Evolutionary conservation across 35 echinoderm and acorn worm species (phyloP).

Genomic region (Anneissia japonica): DNA sequence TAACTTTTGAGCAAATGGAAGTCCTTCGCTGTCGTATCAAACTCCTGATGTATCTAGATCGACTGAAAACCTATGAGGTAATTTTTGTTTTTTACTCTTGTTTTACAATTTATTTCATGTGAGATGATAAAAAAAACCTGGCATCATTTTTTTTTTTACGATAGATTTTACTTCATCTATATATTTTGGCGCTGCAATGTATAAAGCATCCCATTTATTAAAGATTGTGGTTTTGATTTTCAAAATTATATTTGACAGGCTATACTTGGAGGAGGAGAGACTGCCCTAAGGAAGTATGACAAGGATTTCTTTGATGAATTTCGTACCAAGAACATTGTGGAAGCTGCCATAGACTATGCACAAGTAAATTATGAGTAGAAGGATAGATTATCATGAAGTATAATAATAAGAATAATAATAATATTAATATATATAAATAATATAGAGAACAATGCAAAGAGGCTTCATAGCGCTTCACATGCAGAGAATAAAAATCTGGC

Average conservation of each 20-base stretch:
- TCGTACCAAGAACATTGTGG: slow-evolving; percentile 84
- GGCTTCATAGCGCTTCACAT: too few species aligned
- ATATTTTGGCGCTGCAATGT: too few species aligned
- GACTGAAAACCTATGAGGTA: slow-evolving; percentile 94
- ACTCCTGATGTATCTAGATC: slow-evolving; percentile 71
- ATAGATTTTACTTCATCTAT: not conserved
- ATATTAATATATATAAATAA: too few species aligned
- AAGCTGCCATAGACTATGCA: slow-evolving; percentile 78
- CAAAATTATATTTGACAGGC: slow-evolving; percentile 39
- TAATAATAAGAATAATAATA: too few species aligned
- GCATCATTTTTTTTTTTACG: not conserved
- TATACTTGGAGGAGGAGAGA: slow-evolving; percentile 79
- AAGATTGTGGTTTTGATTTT: too few species aligned
- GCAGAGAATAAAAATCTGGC: too few species aligned
- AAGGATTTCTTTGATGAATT: slow-evolving; percentile 75
- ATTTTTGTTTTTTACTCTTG: too few species aligned
- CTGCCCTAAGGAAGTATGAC: slow-evolving; percentile 58
- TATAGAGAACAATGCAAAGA: too few species aligned
- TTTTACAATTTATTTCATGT: too few species aligned
- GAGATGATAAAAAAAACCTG: not conserved
- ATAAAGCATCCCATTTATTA: too few species aligned
- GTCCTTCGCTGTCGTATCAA: slow-evolving; percentile 70
- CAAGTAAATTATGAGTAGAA: slow-evolving; percentile 73
- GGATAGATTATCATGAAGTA: too few species aligned
- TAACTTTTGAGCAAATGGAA: slow-evolving; percentile 85